Evolutionary conservation across 2,888 invertebrate genomes (phyloP), one percentile per base, ranked within the genome.

Genomic region (Uropetala carovei): DNA sequence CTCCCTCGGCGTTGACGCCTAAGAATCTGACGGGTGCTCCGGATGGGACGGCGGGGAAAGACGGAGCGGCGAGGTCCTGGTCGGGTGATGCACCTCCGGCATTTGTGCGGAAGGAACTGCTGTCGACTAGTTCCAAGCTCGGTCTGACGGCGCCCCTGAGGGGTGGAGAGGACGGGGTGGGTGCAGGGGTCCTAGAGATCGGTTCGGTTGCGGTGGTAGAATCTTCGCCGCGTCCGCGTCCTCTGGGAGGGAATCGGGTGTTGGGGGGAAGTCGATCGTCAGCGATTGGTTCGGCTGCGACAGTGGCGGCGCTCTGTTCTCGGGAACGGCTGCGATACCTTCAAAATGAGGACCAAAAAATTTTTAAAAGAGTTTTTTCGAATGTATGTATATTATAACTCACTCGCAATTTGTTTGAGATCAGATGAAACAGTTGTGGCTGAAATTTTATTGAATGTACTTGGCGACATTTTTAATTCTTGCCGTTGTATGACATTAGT

Each of bases 171-270:
- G 96, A 96, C 93, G 95, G 94, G 91, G 94, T 92, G 59, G 96
- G 96, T 81, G 96, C 95, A 95, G 93, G 97, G 96, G 92, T 97
- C 94, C 95, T 5, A 95, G 94, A 94, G 0, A 94, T 94, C 0
- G 94, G 92, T n/a, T 93, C 92, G 59, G 95, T 95, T 5, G 95
- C 94, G 43, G 94, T 95, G 4, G 95, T 94, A 89, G 94, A 94
- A 93, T 95, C 94, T 92, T 94, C 95, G 10, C 95, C 94, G 22
- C 27, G 89, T n/a, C 27, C 84, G 22, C 95, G 94, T 8, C 95
- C 94, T 92, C 95, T 97, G 84, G 97, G 97, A 93, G 98, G 98
- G 95, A 98, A 98, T 93, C 98, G 96, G n/a, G 98, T 98, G 94
- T 97, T 98, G n/a, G 97, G 96, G 2, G 98, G 98, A 93, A 98